Percentiles rank a stretch among this genome's conserved stretches.
phyloP scores from a whole-genome alignment of 37 sponge, comb jelly and placozoan species.

The Haliclona indistincta region DNA sequence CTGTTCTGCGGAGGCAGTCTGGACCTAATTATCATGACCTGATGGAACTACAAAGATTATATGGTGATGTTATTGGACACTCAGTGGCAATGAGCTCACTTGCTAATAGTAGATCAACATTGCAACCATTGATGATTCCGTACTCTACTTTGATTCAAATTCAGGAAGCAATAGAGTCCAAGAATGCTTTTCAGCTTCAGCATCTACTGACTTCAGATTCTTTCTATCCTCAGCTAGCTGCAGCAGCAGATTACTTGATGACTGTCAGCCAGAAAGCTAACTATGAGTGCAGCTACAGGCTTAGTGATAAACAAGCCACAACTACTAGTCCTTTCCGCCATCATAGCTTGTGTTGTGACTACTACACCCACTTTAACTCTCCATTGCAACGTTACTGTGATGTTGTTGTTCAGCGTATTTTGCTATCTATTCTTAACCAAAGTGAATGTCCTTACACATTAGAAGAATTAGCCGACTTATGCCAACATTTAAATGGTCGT shows the following conservation, averaged over 20 bases:
- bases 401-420: constrained; percentile 33
- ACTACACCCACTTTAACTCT: constrained; percentile 47
- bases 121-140: neutral
- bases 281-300: no score
- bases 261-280: neutral
- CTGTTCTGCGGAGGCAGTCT: constrained; percentile 8
- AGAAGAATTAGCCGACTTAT: constrained; percentile 14
- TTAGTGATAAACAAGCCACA: no score
- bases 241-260: neutral
- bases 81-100: no score
- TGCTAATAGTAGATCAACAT: neutral
- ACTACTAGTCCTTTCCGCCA: constrained; percentile 1
- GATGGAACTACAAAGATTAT: no score
- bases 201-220: neutral
- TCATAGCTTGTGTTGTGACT: constrained; percentile 7
- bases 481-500: constrained; percentile 18
- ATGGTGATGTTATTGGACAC: no score
- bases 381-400: constrained; percentile 41
- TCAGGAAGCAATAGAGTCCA: neutral
- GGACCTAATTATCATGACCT: no score
- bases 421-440: neutral
- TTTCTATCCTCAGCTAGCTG: constrained; percentile 37
- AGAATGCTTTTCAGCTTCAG: neutral
- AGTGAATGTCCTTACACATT: neutral
- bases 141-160: neutral